phyloP scores from a whole-genome alignment of 1,140 invertebrate genomes.

The Zophobas atratus region DNA sequence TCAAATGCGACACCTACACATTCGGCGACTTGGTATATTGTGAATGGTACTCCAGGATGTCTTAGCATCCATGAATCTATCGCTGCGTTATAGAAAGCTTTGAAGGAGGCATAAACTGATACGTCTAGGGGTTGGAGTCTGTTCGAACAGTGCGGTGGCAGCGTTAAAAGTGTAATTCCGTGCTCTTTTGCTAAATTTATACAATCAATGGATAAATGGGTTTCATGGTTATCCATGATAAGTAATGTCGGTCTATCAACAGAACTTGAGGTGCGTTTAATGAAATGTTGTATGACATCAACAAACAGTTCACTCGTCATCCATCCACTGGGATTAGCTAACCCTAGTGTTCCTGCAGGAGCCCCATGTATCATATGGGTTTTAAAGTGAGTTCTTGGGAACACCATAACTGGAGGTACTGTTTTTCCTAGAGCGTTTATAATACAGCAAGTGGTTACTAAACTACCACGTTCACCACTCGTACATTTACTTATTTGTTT shows the following conservation, averaged over 20 bases:
- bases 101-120: slow-evolving; percentile 59
- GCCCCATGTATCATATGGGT: slow-evolving; percentile 61
- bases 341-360: slow-evolving; percentile 66
- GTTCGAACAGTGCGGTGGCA: slow-evolving; percentile 68
- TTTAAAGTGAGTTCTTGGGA: slow-evolving; percentile 64
- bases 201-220: slow-evolving; percentile 34
- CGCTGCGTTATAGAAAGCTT: slow-evolving; percentile 44
- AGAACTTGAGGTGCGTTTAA: slow-evolving; percentile 58
- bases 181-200: slow-evolving; percentile 55
- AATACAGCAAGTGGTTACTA: slow-evolving; percentile 67
- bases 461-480: slow-evolving; percentile 64
- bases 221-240: slow-evolving; percentile 64
- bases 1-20: not conserved
- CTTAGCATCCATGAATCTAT: slow-evolving; percentile 50
- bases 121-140: slow-evolving; percentile 66
- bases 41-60: slow-evolving; percentile 43
- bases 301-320: slow-evolving; percentile 47
- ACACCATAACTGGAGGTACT: slow-evolving; percentile 59
- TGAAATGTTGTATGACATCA: slow-evolving; percentile 67
- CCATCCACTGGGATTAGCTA: slow-evolving; percentile 66
- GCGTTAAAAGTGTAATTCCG: slow-evolving; percentile 65
- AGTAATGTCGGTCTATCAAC: slow-evolving; percentile 59
- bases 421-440: slow-evolving; percentile 62
- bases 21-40: not conserved
- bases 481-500: slow-evolving; percentile 66